Evolutionary conservation across 2,888 invertebrate genomes (phyloP), one percentile per base, ranked within the genome.

Genomic region (Oscheius sp.): DNA sequence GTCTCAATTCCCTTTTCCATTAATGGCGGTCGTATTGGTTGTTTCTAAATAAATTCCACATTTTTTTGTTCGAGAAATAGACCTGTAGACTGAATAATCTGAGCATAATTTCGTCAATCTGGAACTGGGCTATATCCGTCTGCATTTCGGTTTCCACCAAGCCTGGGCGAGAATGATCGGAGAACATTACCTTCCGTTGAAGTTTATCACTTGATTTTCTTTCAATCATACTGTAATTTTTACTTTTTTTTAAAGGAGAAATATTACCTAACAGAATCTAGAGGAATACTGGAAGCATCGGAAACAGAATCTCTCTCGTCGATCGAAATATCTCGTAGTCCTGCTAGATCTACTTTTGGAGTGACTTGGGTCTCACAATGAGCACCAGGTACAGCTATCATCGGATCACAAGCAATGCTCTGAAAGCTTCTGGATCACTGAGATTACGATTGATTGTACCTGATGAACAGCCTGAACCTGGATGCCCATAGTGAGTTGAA

Each of bases 61-160:
- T n/a, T n/a, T n/a, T n/a, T n/a, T n/a, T n/a, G n/a, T n/a, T n/a
- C n/a, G n/a, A 20, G 23, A 50, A 53, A 17, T 29, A 3, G 20
- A 76, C 77, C 70, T 77, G 79, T 20, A 79, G 46, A 37, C 53
- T 71, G 27, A 74, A 80, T 31, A 83, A 64, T 52, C 74, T 67
- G 3, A 82, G 71, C 10, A 76, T 74, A 29, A 83, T 79, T 69
- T 83, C 82, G 57, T 81, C 81, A 25, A 83, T 76, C 69, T 83
- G 79, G 72, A 83, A 83, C 55, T 83, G 82, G 6, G 82, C 83
- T 52, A 82, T 72, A 63, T 83, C 83, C 20, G 83, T 83, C 70
- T 83, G 83, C 25, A 75, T 70, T 5, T 61, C 42, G 8, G 45
- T 27, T n/a, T 61, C 61, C 5, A 29, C 12, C 45, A 48, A 48